These are phyloP conservation scores for Himalopsyche tibetana DNA, from an alignment of 2,888 invertebrate genomes.

Conservation along the genomic window DNA sequence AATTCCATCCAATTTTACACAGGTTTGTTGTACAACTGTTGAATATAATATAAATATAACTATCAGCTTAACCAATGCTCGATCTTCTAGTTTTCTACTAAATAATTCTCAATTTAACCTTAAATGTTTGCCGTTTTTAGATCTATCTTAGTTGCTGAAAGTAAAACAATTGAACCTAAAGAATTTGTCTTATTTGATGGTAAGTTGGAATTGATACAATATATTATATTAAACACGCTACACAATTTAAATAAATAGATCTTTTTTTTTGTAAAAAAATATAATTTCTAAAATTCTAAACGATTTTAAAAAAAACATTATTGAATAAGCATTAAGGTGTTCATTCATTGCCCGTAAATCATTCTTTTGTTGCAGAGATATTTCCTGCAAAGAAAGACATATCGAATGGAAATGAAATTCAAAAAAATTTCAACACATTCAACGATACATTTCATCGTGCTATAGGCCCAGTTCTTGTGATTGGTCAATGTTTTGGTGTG, in stretches of 20 bases:
- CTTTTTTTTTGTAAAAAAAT: too few species aligned
- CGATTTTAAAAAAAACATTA: too few species aligned
- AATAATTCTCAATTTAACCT: too few species aligned
- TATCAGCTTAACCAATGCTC: too few species aligned
- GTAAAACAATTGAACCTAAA: slow-evolving; percentile 15
- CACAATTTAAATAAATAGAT: too few species aligned
- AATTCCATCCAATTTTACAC: slow-evolving; percentile 31
- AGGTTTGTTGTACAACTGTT: not conserved
- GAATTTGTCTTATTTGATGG: slow-evolving; percentile 56
- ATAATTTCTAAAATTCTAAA: too few species aligned
- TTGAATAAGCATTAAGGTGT: too few species aligned
- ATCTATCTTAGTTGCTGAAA: slow-evolving; percentile 2
- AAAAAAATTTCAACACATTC: slow-evolving; percentile 56
- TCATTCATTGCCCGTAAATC: not conserved
- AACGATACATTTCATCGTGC: slow-evolving; percentile 74
- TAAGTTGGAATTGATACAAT: not conserved
- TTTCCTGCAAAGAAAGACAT: slow-evolving; percentile 58
- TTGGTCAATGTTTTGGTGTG: slow-evolving; percentile 76
- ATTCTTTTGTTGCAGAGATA: slow-evolving; percentile 59
- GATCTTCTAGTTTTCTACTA: too few species aligned
- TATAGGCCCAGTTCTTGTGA: slow-evolving; percentile 73
- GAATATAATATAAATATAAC: not conserved
- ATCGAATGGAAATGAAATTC: slow-evolving; percentile 10
- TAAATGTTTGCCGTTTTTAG: not conserved
- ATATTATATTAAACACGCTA: too few species aligned